Evolutionary conservation across 2,888 invertebrate genomes (phyloP), one percentile per base, ranked within the genome.

Genomic region (Thalpophila matura): DNA sequence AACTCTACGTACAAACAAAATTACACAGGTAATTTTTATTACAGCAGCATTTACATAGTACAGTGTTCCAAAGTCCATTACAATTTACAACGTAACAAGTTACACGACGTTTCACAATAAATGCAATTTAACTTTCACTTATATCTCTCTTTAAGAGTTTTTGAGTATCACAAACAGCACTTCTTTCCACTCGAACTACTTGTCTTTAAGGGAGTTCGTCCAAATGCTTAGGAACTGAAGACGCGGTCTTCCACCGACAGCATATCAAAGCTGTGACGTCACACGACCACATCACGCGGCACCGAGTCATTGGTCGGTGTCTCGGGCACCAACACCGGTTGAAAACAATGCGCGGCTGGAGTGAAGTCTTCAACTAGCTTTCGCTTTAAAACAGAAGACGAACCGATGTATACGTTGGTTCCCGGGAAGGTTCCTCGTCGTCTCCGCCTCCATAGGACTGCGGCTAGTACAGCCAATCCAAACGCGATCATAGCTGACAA

Each of bases 251-350:
- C 95, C 77, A 94, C 88, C 81, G 95, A 95, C 88, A 96, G 92
- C 92, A 95, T 93, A 85, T 95, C 95, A 82, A 95, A 95, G 88
- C 95, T 95, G 87, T 96, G 96, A 91, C 96, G 96, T 96, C 96
- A 96, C 95, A 96, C 96, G 71, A 96, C 95, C 72, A 96, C 96
- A 83, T 96, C 96, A 67, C 95, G 91, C 4, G 94, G 86, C 60
- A 89, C 87, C 12, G 89, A 82, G 47, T 92, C 94, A 69, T 92
- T 95, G 70, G 89, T 86, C 37, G 94, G 89, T 49, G 91, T 90
- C 59, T 95, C 91, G 10, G 95, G 95, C 55, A 96, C 94, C 74
- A 96, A 90, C 51, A 96, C 96, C 31, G 96, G 96, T 82, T 96
- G 96, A 83, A 96, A 96, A 80, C 92, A 88, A 78, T 96, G 96